These are phyloP conservation scores for Chrysolina americana DNA, from an alignment of 2,888 invertebrate species.

Conservation along the genomic window DNA sequence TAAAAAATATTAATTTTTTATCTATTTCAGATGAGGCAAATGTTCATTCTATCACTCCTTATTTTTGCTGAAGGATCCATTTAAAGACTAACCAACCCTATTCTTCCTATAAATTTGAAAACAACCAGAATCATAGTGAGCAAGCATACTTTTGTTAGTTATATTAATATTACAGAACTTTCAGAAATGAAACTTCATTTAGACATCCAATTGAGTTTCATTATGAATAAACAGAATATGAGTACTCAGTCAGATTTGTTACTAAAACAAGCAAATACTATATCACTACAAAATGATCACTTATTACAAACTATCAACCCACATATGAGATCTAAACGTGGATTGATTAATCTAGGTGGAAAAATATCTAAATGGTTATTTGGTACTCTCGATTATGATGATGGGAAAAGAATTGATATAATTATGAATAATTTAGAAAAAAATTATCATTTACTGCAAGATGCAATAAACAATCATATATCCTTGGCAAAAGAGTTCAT, in stretches of 20 bases:
- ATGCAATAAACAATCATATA: slow-evolving; percentile 1
- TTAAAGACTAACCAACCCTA: too few relatives aligned
- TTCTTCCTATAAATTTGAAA: too few relatives aligned
- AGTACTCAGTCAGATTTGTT: neutral
- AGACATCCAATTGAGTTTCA: neutral
- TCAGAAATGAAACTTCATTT: too few relatives aligned
- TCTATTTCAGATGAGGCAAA: too few relatives aligned
- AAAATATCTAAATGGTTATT: slow-evolving; percentile 13
- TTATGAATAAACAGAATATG: neutral
- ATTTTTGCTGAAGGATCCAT: too few relatives aligned
- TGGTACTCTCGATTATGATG: neutral
- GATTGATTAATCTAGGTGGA: slow-evolving; percentile 7
- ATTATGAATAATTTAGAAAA: neutral
- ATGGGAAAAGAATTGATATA: neutral
- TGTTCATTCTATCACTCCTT: too few relatives aligned
- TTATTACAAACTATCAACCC: neutral
- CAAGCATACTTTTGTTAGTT: too few relatives aligned
- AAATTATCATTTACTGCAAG: neutral
- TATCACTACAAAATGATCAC: neutral
- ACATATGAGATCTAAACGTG: neutral
- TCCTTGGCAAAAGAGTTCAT: neutral
- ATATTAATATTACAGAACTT: too few relatives aligned
- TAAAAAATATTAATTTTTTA: too few relatives aligned
- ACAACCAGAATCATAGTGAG: too few relatives aligned
- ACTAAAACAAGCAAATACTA: neutral